A percentile compares a stretch with the other conserved stretches of the same genome.
phyloP scores from a whole-genome alignment of 1,140 invertebrate species.

The Drosophila sturtevanti region DNA sequence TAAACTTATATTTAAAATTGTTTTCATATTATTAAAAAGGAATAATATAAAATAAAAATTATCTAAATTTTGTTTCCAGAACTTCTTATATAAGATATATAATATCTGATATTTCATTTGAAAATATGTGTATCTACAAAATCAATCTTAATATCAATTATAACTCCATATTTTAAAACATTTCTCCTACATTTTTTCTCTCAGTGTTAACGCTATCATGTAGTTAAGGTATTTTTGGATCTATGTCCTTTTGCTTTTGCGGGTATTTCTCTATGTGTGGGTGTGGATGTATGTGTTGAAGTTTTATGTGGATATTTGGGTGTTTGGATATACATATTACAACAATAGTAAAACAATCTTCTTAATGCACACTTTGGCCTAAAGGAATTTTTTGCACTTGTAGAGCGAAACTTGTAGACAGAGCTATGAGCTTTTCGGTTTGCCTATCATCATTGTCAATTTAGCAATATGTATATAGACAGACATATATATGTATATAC shows the following conservation, averaged over 20 bases:
- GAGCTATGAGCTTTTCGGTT: conserved; percentile 24
- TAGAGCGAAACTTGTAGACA: conserved; percentile 68
- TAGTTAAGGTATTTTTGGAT: conserved; percentile 62
- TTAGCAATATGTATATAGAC: conserved; percentile 42
- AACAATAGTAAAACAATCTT: conserved; percentile 82
- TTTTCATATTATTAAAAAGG: too few species aligned
- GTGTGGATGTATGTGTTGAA: conserved; percentile 34
- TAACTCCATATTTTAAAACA: too few species aligned
- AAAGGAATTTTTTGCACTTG: conserved; percentile 78
- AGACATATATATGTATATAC: conserved; percentile 28
- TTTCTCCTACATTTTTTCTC: conserved; percentile 1
- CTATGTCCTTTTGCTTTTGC: conserved; percentile 3
- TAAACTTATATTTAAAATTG: too few species aligned
- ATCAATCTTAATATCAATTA: too few species aligned
- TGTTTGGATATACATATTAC: conserved; percentile 63
- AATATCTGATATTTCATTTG: too few species aligned
- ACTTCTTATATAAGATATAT: too few species aligned
- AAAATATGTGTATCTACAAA: too few species aligned
- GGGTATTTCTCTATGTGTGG: conserved; percentile 21
- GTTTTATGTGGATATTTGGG: conserved; percentile 23
- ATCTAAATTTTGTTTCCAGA: too few species aligned
- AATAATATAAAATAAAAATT: too few species aligned
- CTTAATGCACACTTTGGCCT: conserved; percentile 81
- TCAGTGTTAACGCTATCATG: conserved; percentile 56
- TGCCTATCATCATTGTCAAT: conserved; percentile 50